phyloP scores from a whole-genome alignment of 2,888 invertebrate genomes.

The Melinaea menophilus region DNA sequence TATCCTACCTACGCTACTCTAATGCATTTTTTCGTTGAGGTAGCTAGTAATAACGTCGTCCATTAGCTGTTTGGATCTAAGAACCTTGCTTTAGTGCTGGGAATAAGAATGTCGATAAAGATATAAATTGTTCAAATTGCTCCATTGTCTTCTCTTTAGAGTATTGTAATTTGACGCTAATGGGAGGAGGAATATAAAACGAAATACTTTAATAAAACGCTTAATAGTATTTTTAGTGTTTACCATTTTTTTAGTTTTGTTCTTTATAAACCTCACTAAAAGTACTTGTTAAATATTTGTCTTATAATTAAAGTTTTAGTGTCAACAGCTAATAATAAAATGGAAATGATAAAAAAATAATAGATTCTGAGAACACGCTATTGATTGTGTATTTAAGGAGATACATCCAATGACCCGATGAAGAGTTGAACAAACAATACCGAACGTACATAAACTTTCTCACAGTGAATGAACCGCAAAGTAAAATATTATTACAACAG shows the following conservation, averaged over 20 bases:
- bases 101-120: constrained; percentile 40
- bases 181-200: constrained; percentile 1
- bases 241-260: too few relatives aligned
- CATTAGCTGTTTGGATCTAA: constrained; percentile 66
- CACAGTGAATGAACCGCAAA: constrained; percentile 40
- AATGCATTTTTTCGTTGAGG: constrained; percentile 73
- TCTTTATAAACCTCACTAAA: too few relatives aligned
- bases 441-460: constrained; percentile 35
- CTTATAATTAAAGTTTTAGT: not conserved
- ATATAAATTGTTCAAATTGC: constrained; percentile 35
- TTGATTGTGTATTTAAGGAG: constrained; percentile 35
- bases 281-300: not conserved
- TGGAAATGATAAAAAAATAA: not conserved
- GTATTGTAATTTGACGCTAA: constrained; percentile 24
- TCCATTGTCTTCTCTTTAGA: constrained; percentile 32
- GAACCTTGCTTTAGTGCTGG: constrained; percentile 49
- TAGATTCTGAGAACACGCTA: constrained; percentile 22
- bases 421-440: constrained; percentile 52
- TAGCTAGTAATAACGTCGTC: constrained; percentile 65
- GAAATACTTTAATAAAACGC: constrained; percentile 6
- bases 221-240: not conserved
- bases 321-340: not conserved
- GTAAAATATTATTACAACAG: constrained; percentile 66
- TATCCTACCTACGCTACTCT: constrained; percentile 68
- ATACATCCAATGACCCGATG: constrained; percentile 39